Conservation (phyloP, 2,113 vertebrate genomes). For the Anoplopoma fimbria region DNA sequence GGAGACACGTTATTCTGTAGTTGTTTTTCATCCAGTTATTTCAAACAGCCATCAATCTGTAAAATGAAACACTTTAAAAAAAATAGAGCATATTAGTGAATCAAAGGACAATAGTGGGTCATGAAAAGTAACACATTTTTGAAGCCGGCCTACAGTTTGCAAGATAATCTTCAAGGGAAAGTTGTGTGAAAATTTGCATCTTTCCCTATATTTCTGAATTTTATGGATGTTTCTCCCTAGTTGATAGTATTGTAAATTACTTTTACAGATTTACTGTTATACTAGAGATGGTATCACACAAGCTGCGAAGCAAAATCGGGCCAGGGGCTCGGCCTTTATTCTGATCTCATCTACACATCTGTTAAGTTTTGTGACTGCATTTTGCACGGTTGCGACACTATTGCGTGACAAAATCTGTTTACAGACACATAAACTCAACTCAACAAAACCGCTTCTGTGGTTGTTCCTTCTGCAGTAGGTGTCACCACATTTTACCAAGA, state of each 20-base stretch:
- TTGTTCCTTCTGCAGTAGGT: not conserved
- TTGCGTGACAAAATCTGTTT: not conserved
- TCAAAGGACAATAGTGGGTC: not conserved
- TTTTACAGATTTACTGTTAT: not conserved
- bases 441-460: not conserved
- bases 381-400: not conserved
- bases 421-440: not conserved
- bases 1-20: not conserved
- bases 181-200: not conserved
- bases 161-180: not conserved
- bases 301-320: not conserved
- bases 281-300: not conserved
- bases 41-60: not conserved
- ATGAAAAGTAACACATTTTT: not conserved
- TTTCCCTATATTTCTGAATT: not conserved
- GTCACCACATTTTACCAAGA: not conserved
- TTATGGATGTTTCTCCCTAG: not conserved
- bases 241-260: not conserved
- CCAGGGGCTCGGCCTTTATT: not conserved
- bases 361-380: not conserved
- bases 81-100: not conserved
- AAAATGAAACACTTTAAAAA: not conserved
- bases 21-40: not conserved
- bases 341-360: not conserved
- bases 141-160: not conserved